Percentiles rank a stretch among this genome's conserved stretches.
Evolutionary conservation across 2,113 vertebrate genomes (phyloP).

Genomic region (Crotalus horridus): DNA sequence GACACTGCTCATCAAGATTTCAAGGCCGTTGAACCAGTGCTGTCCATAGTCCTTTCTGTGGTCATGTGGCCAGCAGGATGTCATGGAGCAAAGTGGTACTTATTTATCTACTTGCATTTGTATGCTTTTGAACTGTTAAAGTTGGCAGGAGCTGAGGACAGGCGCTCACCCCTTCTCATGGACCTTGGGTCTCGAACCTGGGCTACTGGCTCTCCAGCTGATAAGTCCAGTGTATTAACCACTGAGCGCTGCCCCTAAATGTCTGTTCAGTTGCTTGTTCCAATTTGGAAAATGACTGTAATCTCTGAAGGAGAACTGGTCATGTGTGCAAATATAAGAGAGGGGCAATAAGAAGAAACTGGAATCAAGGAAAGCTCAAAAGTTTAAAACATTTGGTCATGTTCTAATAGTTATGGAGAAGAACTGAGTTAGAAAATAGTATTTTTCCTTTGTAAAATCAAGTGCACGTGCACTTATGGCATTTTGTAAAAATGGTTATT

Average conservation of each 20-base stretch:
- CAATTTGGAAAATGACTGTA: slow-evolving; percentile 55
- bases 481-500: neutral
- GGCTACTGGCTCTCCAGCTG: neutral
- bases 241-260: neutral
- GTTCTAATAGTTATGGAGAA: neutral
- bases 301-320: slow-evolving; percentile 35
- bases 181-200: neutral
- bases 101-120: neutral
- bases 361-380: neutral
- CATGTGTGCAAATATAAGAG: slow-evolving; percentile 23
- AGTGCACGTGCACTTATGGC: neutral
- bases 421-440: neutral
- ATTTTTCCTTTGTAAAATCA: neutral
- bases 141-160: neutral
- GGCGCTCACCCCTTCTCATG: neutral
- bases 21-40: neutral
- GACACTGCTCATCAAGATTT: neutral
- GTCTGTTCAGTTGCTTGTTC: slow-evolving; percentile 49
- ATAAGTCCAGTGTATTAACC: neutral
- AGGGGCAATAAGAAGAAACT: neutral
- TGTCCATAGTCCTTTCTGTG: neutral
- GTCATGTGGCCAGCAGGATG: neutral
- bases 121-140: neutral
- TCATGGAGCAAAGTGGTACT: neutral
- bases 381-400: neutral